These are phyloP conservation scores for Hydrotaea cyrtoneurina DNA, from an alignment of 2,888 invertebrate species.

Conservation along the genomic window DNA sequence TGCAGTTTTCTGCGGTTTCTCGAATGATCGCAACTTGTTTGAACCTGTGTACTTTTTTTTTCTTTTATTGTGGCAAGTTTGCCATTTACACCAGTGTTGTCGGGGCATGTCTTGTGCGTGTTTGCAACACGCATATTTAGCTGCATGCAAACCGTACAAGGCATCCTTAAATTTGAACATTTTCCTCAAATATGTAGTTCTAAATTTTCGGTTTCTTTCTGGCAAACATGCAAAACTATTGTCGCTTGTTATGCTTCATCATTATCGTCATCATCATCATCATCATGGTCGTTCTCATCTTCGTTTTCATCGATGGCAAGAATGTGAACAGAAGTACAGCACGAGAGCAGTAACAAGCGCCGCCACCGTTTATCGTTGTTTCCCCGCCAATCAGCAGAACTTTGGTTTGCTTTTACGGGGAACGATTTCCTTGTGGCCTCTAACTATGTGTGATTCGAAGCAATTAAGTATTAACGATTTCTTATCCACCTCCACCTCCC, in stretches of 20 bases:
- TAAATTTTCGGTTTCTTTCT: constrained; percentile 40
- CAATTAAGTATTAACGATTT: constrained; percentile 9
- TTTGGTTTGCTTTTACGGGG: too few species aligned
- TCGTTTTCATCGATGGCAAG: neutral
- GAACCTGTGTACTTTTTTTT: neutral
- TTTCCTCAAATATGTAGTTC: neutral
- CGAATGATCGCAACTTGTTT: constrained; percentile 40
- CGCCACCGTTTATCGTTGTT: neutral
- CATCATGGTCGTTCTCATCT: neutral
- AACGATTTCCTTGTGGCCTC: constrained; percentile 23
- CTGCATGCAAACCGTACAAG: constrained; percentile 9
- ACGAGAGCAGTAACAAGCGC: constrained; percentile 8
- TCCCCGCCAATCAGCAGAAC: constrained; percentile 50
- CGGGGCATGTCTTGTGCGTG: constrained; percentile 46
- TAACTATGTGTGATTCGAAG: constrained; percentile 25
- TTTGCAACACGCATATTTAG: constrained; percentile 56
- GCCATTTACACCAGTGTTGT: neutral
- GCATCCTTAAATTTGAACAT: constrained; percentile 17
- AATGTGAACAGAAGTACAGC: constrained; percentile 10
- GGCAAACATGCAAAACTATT: constrained; percentile 65
- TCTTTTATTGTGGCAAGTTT: neutral
- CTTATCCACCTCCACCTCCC: neutral
- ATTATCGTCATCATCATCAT: constrained; percentile 7
- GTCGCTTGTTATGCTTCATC: constrained; percentile 65
- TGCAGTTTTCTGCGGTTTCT: constrained; percentile 28